Percentiles rank a stretch among this genome's conserved stretches.
These are phyloP conservation scores for Anabacerthia variegaticeps DNA, from an alignment of 2,797 vertebrate species.

Conservation along the genomic window DNA sequence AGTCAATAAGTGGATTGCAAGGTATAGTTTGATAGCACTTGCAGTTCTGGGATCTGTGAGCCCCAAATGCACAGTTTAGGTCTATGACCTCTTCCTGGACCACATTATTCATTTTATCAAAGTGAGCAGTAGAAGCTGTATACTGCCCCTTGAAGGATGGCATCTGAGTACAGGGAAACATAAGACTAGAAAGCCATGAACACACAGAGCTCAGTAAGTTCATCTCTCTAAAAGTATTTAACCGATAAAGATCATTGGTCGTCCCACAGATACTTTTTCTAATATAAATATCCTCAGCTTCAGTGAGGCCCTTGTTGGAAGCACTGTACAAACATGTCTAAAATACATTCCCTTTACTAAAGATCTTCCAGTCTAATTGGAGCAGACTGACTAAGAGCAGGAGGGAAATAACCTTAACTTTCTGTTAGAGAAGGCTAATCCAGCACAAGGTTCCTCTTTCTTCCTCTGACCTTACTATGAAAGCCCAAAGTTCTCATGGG, in stretches of 20 bases:
- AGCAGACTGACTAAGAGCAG: neutral
- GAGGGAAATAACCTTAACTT: neutral
- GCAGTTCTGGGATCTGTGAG: neutral
- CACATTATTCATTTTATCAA: neutral
- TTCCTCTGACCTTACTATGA: neutral
- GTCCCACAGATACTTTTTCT: neutral
- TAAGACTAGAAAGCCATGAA: neutral
- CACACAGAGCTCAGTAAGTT: neutral
- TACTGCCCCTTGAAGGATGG: neutral
- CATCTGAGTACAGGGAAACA: neutral
- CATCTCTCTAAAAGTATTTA: neutral
- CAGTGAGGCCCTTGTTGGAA: neutral
- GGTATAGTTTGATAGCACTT: neutral
- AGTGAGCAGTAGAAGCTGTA: neutral
- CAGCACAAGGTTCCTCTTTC: neutral
- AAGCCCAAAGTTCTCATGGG: neutral
- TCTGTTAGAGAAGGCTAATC: neutral
- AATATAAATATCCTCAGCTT: neutral
- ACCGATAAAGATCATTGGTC: neutral
- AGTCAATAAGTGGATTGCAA: neutral
- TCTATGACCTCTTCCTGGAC: neutral
- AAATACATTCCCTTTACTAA: neutral
- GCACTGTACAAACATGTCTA: neutral
- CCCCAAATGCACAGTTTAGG: neutral
- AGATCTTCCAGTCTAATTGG: neutral